A percentile compares a stretch with the other conserved stretches of the same genome.
phyloP scores from a whole-genome alignment of 2,797 vertebrate genomes.

The Halcyon badia region DNA sequence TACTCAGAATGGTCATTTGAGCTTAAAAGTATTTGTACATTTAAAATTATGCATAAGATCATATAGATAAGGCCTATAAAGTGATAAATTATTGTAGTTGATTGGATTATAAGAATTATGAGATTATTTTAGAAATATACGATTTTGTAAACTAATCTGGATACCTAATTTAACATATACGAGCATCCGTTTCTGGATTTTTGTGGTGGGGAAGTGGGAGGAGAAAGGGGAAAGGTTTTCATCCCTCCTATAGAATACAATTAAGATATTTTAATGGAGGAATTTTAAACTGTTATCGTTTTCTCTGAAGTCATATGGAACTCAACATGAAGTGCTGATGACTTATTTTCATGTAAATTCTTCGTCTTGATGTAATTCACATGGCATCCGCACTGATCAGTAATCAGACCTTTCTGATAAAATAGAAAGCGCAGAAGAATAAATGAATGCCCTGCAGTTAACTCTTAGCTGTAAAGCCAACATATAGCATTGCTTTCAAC shows the following conservation, averaged over 20 bases:
- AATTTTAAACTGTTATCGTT: constrained; percentile 54
- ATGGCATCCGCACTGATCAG: constrained; percentile 65
- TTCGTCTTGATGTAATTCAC: constrained; percentile 62
- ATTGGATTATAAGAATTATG: neutral
- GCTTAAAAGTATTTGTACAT: neutral
- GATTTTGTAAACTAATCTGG: neutral
- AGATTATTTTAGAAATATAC: neutral
- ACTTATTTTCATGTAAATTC: constrained; percentile 76
- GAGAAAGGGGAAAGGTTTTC: neutral
- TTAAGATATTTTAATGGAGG: constrained; percentile 19
- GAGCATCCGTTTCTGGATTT: neutral
- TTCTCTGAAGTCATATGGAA: constrained; percentile 54
- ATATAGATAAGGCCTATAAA: neutral
- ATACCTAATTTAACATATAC: neutral
- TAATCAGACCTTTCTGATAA: constrained; percentile 70
- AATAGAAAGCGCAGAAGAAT: constrained; percentile 38
- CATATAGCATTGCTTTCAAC: neutral
- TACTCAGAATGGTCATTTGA: neutral
- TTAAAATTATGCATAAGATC: neutral
- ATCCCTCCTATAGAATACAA: neutral
- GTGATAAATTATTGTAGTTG: neutral
- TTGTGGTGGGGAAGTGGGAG: neutral
- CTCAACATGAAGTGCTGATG: constrained; percentile 62
- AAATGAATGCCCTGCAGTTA: constrained; percentile 17
- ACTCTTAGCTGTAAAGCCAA: constrained; percentile 13